These are phyloP conservation scores for Cylas formicarius DNA, from an alignment of 1,140 invertebrate genomes.

Conservation along the genomic window DNA sequence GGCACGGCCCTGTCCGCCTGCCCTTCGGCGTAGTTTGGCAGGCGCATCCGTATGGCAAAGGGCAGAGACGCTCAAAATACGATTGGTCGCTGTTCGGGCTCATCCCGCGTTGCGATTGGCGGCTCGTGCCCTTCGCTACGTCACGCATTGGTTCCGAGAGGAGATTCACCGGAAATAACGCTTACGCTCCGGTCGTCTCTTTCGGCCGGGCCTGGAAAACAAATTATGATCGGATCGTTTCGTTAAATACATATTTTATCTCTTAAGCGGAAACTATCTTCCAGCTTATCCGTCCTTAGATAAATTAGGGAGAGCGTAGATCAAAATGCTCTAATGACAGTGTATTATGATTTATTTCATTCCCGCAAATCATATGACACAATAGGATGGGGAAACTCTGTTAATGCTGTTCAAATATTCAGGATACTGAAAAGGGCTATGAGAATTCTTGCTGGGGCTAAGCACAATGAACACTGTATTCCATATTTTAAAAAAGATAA, in stretches of 20 bases:
- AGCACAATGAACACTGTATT: no score
- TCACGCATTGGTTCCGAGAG: constrained; percentile 19
- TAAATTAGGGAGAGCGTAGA: no score
- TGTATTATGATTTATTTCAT: no score
- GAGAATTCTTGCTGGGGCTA: no score
- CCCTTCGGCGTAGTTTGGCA: constrained; percentile 1
- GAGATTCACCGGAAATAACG: constrained; percentile 4
- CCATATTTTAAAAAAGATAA: no score
- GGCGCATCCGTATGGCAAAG: not conserved
- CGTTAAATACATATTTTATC: not conserved
- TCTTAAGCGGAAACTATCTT: no score
- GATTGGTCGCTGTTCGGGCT: constrained; percentile 13
- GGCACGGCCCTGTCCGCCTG: constrained; percentile 2
- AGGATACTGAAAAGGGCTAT: no score
- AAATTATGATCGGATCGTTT: not conserved
- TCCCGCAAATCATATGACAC: no score
- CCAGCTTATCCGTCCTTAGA: no score
- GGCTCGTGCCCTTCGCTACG: constrained; percentile 18
- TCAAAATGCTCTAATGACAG: no score
- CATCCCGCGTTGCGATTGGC: constrained; percentile 14
- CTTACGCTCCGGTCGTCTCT: constrained; percentile 14
- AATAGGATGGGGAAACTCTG: no score
- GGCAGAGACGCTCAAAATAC: constrained; percentile 9
- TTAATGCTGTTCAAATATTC: no score
- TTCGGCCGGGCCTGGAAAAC: not conserved